These are phyloP conservation scores for Magallana ariakensis DNA, from an alignment of 1,140 invertebrate species.

Conservation along the genomic window DNA sequence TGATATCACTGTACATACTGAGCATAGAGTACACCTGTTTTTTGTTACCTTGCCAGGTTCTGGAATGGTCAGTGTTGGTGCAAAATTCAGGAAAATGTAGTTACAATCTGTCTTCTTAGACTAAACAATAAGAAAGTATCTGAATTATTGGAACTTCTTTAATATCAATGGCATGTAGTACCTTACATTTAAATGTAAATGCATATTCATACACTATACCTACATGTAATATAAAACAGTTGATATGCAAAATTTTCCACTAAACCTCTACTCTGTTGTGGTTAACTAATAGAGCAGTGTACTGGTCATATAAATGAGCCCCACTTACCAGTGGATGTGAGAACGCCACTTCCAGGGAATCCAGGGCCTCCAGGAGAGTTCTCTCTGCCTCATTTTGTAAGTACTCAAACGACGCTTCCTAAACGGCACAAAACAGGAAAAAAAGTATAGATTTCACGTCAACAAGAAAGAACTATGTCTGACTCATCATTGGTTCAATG, in stretches of 20 bases:
- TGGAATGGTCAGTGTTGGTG: too few relatives aligned
- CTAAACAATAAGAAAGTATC: conserved; percentile 70
- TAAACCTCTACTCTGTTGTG: neutral
- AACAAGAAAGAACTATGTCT: too few relatives aligned
- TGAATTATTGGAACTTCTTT: too few relatives aligned
- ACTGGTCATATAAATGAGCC: neutral
- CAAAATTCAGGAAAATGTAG: conserved; percentile 99
- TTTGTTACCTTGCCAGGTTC: conserved; percentile 90
- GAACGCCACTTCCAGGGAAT: conserved; percentile 97
- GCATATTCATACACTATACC: neutral
- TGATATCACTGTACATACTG: too few relatives aligned
- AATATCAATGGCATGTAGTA: too few relatives aligned
- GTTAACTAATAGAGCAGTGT: neutral
- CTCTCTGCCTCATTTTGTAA: conserved; percentile 98
- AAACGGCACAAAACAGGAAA: conserved; percentile 43
- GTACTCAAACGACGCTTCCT: conserved; percentile 98
- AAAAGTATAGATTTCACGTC: too few relatives aligned
- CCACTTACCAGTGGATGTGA: conserved; percentile 88
- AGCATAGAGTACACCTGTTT: too few relatives aligned
- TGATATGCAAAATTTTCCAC: neutral
- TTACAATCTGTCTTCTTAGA: conserved; percentile 97
- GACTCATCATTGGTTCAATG: too few relatives aligned
- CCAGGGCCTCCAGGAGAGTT: conserved; percentile 97
- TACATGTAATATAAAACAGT: neutral
- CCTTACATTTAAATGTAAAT: too few relatives aligned